Conservation (phyloP, 2,113 vertebrate genomes). For the Abramis brama region DNA sequence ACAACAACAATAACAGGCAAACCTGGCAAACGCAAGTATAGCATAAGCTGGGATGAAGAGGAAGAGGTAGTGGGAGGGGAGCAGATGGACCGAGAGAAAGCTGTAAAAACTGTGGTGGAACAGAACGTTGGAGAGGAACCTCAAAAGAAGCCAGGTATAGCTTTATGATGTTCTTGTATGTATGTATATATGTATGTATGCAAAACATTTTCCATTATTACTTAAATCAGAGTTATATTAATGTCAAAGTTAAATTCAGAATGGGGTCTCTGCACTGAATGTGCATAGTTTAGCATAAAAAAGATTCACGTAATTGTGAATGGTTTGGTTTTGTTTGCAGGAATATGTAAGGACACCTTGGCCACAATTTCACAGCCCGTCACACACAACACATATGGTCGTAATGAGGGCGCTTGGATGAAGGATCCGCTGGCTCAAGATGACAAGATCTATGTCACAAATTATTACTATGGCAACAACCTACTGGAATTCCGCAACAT, state of each 20-base stretch:
- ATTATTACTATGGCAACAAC: conserved; percentile 94
- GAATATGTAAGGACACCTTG: conserved; percentile 94
- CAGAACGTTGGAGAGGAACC: conserved; percentile 55
- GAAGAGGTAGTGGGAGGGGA: conserved; percentile 14
- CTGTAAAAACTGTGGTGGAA: conserved; percentile 35
- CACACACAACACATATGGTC: conserved; percentile 92
- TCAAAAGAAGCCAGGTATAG: conserved; percentile 63
- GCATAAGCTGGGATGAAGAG: conserved; percentile 71
- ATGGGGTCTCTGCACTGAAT: background rate
- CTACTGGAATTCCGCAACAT: conserved; percentile 93
- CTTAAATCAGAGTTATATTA: background rate
- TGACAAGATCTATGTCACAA: conserved; percentile 91
- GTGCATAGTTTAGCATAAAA: background rate
- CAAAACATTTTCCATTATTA: background rate
- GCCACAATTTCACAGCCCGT: conserved; percentile 90
- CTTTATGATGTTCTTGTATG: background rate
- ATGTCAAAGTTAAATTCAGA: background rate
- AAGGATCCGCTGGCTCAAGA: conserved; percentile 89
- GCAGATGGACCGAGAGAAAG: conserved; percentile 49
- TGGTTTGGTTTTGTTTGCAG: conserved; percentile 67
- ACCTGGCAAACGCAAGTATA: conserved; percentile 63
- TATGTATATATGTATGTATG: background rate
- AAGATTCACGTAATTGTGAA: background rate
- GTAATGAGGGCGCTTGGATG: conserved; percentile 96
- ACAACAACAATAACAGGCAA: conserved; percentile 31